Base-by-base conservation (phyloP, 53 echinoderm and acorn worm species). In the Arbacia lixula region DNA sequence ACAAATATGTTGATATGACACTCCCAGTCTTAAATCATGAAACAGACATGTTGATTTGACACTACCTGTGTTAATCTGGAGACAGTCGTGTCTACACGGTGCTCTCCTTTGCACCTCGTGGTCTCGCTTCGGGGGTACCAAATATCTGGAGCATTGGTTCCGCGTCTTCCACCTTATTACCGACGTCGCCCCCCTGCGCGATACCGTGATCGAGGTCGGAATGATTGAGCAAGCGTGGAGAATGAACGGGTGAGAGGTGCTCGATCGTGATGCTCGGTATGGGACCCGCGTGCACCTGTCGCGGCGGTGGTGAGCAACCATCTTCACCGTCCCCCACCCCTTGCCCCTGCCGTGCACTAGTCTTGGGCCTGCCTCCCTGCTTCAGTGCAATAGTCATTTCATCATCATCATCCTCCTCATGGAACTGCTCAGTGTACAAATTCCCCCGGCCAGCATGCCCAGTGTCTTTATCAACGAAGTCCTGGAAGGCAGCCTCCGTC, bases 251-350 rank as follows among this genome's bases (percentile, higher is more conserved):
- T 19, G 78, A 77, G 20, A 77, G 60, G 20, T 77, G 78, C 29
- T 77, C 78, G 36, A 77, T 77, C 21, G 78, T 77, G 22, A 77
- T 77, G 26, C 46, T 58, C 3, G 78, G 78, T 14, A 77, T 77
- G 3, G 78, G 58, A 17, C 74, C 78, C 12, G 24, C 12, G 12
- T 58, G 27, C 0, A 40, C 2, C 27, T 77, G 36, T 25, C 9
- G 78, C 40, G 5, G 5, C 11, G 21, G 10, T 12, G 57, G 57
- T 57, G 22, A 10, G 46, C 14, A 6, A 6, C 46, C 6, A 46
- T 46, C n/a, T n/a, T n/a, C n/a, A n/a, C n/a, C n/a, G n/a, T n/a
- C n/a, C n/a, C n/a, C n/a, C n/a, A n/a, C n/a, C n/a, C n/a, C n/a
- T n/a, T n/a, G n/a, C n/a, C n/a, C n/a, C n/a, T n/a, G n/a, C n/a